Evolutionary conservation across 2,113 vertebrate genomes (phyloP).

Genomic region (Notothenia rossii): DNA sequence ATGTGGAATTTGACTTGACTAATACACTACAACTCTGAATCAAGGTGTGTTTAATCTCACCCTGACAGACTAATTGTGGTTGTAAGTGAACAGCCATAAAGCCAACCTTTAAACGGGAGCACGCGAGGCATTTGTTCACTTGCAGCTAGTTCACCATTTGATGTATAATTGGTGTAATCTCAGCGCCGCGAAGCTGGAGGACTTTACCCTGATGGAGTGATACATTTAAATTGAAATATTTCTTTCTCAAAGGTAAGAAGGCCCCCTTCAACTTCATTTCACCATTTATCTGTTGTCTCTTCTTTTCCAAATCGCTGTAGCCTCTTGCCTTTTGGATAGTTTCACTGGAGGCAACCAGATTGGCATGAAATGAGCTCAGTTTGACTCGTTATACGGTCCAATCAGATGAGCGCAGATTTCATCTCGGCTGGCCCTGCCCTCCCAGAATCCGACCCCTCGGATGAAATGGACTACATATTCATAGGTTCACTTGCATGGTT

Average conservation of each 20-base stretch:
- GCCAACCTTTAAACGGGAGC: slow-evolving; percentile 34
- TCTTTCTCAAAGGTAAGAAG: slow-evolving; percentile 73
- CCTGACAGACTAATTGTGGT: neutral
- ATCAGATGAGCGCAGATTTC: slow-evolving; percentile 83
- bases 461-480: slow-evolving; percentile 83
- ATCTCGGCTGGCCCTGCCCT: slow-evolving; percentile 75
- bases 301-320: slow-evolving; percentile 74
- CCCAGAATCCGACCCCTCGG: slow-evolving; percentile 72
- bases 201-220: slow-evolving; percentile 72
- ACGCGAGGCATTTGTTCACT: slow-evolving; percentile 49
- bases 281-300: slow-evolving; percentile 80
- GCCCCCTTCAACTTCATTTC: slow-evolving; percentile 68
- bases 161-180: slow-evolving; percentile 77
- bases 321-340: slow-evolving; percentile 73
- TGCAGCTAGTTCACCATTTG: slow-evolving; percentile 60
- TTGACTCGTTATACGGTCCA: slow-evolving; percentile 78
- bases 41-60: neutral
- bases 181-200: slow-evolving; percentile 66
- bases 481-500: slow-evolving; percentile 82
- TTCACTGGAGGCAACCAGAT: slow-evolving; percentile 80
- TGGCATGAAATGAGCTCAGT: slow-evolving; percentile 84
- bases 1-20: neutral
- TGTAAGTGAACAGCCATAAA: slow-evolving; percentile 13
- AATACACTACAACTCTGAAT: neutral
- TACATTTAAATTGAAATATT: slow-evolving; percentile 84